Conservation (phyloP, 2,797 vertebrate genomes). For the Megaceryle alcyon region DNA sequence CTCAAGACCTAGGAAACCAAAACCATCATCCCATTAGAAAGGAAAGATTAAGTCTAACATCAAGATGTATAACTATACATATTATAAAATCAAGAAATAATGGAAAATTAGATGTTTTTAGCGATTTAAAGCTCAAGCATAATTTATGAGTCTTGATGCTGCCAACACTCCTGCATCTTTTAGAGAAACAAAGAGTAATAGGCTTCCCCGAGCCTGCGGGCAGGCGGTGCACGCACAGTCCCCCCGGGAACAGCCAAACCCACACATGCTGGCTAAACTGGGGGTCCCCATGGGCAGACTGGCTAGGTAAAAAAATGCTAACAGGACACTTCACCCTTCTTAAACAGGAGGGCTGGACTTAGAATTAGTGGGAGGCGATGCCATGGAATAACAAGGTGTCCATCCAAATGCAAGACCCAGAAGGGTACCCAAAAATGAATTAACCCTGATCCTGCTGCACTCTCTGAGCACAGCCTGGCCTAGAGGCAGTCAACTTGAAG, state of each 20-base stretch:
- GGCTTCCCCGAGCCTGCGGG: background rate
- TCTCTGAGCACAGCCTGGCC: background rate
- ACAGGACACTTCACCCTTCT: background rate
- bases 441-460: rapidly evolving
- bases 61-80: background rate
- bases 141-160: background rate
- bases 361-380: background rate
- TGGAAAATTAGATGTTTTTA: background rate
- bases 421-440: no score
- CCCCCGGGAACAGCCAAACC: no score
- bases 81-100: background rate
- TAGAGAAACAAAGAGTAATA: background rate
- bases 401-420: no score
- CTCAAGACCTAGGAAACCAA: background rate
- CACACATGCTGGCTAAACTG: rapidly evolving
- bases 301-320: background rate
- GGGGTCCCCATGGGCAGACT: no score
- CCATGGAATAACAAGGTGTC: no score
- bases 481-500: rapidly evolving
- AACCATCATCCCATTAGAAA: background rate
- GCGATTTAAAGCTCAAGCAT: background rate
- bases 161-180: background rate
- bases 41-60: background rate
- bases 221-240: rapidly evolving
- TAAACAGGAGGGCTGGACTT: background rate